phyloP scores from a whole-genome alignment of 2,113 vertebrate genomes.

The Ciconia maguari region DNA sequence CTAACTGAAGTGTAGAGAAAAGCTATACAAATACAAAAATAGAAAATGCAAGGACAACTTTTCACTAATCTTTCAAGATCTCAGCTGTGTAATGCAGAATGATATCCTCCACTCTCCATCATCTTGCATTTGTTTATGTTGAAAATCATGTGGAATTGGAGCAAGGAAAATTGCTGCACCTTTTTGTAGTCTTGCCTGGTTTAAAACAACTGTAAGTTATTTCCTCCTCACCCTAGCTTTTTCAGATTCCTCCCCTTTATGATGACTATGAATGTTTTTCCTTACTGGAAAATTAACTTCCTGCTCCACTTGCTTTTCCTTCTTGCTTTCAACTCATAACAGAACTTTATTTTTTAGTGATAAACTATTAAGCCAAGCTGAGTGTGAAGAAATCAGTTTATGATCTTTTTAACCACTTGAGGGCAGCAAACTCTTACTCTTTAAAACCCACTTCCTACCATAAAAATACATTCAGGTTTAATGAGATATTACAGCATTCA shows the following conservation, averaged over 20 bases:
- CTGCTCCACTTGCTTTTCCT: neutral
- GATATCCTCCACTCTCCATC: neutral
- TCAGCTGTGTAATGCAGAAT: neutral
- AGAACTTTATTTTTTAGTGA: neutral
- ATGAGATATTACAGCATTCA: neutral
- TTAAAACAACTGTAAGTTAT: neutral
- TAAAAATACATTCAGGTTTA: neutral
- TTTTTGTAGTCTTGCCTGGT: neutral
- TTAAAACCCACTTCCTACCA: neutral
- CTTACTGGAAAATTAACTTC: neutral
- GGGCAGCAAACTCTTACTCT: constrained; percentile 43
- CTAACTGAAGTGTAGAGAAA: neutral
- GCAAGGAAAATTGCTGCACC: neutral
- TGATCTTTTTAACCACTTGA: constrained; percentile 13
- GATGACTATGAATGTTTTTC: neutral
- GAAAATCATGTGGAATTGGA: neutral
- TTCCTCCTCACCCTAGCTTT: neutral
- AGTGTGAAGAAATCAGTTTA: neutral
- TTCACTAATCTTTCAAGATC: neutral
- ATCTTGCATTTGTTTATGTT: neutral
- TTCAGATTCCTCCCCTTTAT: neutral
- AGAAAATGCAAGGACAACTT: neutral
- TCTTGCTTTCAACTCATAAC: neutral
- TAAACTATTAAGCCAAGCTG: neutral
- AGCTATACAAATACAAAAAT: neutral